Conservation (phyloP, 2,113 vertebrate species). For the Fregetta grallaria region DNA sequence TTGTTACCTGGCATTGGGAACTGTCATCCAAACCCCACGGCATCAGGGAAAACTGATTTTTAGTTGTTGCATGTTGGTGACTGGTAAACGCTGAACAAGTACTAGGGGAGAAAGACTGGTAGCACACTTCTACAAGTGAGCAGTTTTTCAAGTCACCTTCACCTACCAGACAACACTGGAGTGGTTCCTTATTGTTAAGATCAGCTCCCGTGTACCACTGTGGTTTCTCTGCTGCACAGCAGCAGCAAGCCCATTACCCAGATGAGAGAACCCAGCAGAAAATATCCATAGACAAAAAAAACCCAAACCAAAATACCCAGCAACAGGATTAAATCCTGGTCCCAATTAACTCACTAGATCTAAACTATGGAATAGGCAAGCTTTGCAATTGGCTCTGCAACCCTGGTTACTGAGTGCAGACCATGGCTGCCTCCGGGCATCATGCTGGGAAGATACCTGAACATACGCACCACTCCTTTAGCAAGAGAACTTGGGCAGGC, state of each 20-base stretch:
- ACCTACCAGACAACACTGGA: background rate
- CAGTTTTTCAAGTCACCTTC: background rate
- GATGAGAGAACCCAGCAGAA: background rate
- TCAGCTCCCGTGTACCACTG: background rate
- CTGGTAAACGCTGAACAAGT: background rate
- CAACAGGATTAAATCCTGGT: background rate
- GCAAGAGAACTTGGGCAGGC: background rate
- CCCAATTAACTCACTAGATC: background rate
- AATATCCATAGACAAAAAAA: background rate
- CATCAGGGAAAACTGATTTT: background rate
- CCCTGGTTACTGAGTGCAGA: background rate
- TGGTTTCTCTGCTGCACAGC: background rate
- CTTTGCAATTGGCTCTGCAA: background rate
- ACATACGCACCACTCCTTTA: background rate
- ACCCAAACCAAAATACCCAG: background rate
- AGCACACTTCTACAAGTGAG: background rate
- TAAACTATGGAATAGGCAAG: background rate
- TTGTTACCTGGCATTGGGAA: background rate
- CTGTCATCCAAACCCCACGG: background rate
- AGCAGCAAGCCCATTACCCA: background rate
- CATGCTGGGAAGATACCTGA: background rate
- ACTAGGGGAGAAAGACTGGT: background rate
- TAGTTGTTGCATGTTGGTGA: background rate
- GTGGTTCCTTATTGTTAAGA: background rate
- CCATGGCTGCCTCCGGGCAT: background rate